phyloP scores from a whole-genome alignment of 2,797 vertebrate genomes.

The Syngnathus acus region DNA sequence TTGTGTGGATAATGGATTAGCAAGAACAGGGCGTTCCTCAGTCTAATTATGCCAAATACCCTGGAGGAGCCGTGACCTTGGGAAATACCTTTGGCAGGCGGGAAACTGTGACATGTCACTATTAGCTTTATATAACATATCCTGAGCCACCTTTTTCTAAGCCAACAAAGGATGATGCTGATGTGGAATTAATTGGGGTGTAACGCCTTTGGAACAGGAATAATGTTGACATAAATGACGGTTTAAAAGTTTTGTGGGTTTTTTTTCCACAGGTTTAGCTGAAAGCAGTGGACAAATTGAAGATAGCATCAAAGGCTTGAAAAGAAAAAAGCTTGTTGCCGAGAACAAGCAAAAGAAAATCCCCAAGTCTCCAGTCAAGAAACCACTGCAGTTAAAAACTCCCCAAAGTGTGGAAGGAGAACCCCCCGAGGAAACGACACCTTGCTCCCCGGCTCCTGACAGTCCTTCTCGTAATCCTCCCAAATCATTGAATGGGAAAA shows the following conservation, averaged over 20 bases:
- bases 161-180: conserved; percentile 12
- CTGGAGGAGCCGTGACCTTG: conserved; percentile 51
- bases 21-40: conserved; percentile 35
- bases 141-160: conserved; percentile 20
- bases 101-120: conserved; percentile 57
- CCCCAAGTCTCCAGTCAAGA: conserved; percentile 93
- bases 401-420: conserved; percentile 46
- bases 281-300: conserved; percentile 77
- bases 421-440: conserved; percentile 53
- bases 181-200: too few species aligned
- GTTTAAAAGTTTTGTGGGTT: too few species aligned
- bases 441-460: conserved; percentile 52
- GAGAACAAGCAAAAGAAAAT: conserved; percentile 95
- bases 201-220: too few species aligned
- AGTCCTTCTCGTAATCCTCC: conserved; percentile 51
- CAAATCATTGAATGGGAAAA: conserved; percentile 54
- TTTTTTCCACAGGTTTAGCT: conserved; percentile 65
- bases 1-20: conserved; percentile 31
- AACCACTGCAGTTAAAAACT: conserved; percentile 76
- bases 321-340: conserved; percentile 92
- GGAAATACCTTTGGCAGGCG: conserved; percentile 59
- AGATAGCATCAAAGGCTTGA: conserved; percentile 88
- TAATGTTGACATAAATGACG: too few species aligned
- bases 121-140: conserved; percentile 43
- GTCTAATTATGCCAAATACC: conserved; percentile 37